Conservation (phyloP, 1,140 invertebrate species). For the Popillia japonica region DNA sequence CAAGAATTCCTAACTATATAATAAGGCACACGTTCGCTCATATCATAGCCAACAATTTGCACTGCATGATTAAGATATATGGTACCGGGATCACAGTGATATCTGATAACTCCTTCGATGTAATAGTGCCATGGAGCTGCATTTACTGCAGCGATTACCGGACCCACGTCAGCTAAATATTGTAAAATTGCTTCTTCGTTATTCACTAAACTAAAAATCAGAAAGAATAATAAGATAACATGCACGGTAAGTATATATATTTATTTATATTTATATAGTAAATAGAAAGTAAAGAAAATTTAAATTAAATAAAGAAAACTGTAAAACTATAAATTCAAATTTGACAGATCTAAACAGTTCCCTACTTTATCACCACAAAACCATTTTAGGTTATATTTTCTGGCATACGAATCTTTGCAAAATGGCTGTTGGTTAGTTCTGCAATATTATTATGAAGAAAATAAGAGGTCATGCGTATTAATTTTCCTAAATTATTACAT, state of each 20-base stretch:
- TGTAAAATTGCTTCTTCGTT: constrained; percentile 73
- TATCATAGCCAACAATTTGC: constrained; percentile 85
- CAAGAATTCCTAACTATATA: constrained; percentile 90
- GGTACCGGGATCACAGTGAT: constrained; percentile 73
- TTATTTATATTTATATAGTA: too few relatives aligned
- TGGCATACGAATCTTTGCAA: too few relatives aligned
- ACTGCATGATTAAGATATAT: constrained; percentile 84
- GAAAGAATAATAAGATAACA: neutral
- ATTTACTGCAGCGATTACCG: constrained; percentile 82
- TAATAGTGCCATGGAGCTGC: constrained; percentile 89
- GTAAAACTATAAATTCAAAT: too few relatives aligned
- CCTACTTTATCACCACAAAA: too few relatives aligned
- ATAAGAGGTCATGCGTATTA: too few relatives aligned
- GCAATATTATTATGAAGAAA: too few relatives aligned
- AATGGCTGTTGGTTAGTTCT: too few relatives aligned
- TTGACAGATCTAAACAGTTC: too few relatives aligned
- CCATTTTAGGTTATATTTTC: too few relatives aligned
- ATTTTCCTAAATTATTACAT: too few relatives aligned
- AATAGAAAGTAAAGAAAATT: too few relatives aligned
- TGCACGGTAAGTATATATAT: neutral
- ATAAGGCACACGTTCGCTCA: constrained; percentile 75
- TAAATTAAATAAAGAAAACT: too few relatives aligned
- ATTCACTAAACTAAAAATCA: constrained; percentile 67
- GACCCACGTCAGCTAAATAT: constrained; percentile 74
- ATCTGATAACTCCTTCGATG: constrained; percentile 85